Evolutionary conservation across 92 coral and sea anemone genomes (phyloP), one percentile per base, ranked within the genome.

Genomic region (Palythoa grandis): DNA sequence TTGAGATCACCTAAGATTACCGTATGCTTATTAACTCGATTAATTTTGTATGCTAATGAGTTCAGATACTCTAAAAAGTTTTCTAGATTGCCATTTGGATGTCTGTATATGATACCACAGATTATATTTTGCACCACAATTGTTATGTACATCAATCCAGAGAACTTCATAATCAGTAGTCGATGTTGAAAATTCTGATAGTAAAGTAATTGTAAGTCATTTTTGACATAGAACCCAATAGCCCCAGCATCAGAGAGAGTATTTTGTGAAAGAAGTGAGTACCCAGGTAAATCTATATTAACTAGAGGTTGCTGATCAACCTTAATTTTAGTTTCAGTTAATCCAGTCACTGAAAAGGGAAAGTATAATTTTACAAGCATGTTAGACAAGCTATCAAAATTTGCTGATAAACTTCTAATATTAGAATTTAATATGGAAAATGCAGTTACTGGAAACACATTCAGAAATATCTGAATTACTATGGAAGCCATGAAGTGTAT

Each of bases 271-370:
- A 57, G 10, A 79, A 79, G 54, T 0, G 2, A 52, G 74, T 79
- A 79, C 84, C 84, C 84, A 79, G 84, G 84, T 39, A 79, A 25
- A 79, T 52, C 70, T 79, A 79, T 53, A 70, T 70, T 70, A 70
- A 70, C 22, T 4, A 70, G 74, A 70, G 74, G 40, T 1, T 70
- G 74, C 22, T n/a, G n/a, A n/a, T n/a, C n/a, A n/a, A n/a, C n/a
- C n/a, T n/a, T n/a, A n/a, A n/a, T n/a, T n/a, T n/a, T 70, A 4
- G 74, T 70, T 70, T 70, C 74, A 70, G 74, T 70, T 70, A 70
- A 2, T 70, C 74, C 74, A 70, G 23, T 70, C 74, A 70, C 13
- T 70, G 74, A 70, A 11, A 70, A 70, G 43, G 74, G 74, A 70
- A 70, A 70, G 23, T 71, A 71, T 71, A 71, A 35, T 71, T 71